Evolutionary conservation across 2,797 vertebrate species (phyloP).

Genomic region (Poeciliopsis gracilis): DNA sequence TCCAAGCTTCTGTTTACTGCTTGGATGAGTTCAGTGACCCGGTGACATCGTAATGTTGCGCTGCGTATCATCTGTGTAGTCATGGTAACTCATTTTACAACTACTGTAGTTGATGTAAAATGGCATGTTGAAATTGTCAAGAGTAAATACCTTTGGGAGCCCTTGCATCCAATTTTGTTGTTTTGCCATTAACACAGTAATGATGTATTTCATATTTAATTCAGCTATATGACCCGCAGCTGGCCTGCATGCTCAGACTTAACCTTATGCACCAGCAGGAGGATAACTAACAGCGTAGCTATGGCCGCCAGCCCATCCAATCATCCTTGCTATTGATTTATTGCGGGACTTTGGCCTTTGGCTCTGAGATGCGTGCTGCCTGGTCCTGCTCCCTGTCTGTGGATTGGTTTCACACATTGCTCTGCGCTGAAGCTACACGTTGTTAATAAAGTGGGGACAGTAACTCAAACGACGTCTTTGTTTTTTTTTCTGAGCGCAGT

Average conservation of each 20-base stretch:
- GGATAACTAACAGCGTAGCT: conserved; percentile 67
- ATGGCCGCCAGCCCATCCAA: conserved; percentile 60
- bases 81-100: too few species aligned
- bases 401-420: conserved; percentile 66
- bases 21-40: too few species aligned
- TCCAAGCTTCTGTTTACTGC: too few species aligned
- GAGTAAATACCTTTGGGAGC: background rate
- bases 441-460: conserved; percentile 41
- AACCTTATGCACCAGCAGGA: conserved; percentile 43
- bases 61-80: too few species aligned
- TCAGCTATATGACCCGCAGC: conserved; percentile 39
- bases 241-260: conserved; percentile 55
- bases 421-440: conserved; percentile 31
- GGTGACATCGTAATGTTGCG: too few species aligned
- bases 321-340: conserved; percentile 72
- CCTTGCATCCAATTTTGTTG: background rate
- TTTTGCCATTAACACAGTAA: conserved; percentile 10
- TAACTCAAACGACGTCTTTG: conserved; percentile 26
- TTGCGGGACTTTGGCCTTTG: conserved; percentile 68
- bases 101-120: background rate
- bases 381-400: conserved; percentile 48
- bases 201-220: conserved; percentile 23
- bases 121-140: background rate
- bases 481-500: conserved; percentile 3
- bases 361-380: conserved; percentile 41